Percentiles rank a stretch among this genome's conserved stretches.
Conservation (phyloP, 1,140 invertebrate species). For the Microplitis demolitor region DNA sequence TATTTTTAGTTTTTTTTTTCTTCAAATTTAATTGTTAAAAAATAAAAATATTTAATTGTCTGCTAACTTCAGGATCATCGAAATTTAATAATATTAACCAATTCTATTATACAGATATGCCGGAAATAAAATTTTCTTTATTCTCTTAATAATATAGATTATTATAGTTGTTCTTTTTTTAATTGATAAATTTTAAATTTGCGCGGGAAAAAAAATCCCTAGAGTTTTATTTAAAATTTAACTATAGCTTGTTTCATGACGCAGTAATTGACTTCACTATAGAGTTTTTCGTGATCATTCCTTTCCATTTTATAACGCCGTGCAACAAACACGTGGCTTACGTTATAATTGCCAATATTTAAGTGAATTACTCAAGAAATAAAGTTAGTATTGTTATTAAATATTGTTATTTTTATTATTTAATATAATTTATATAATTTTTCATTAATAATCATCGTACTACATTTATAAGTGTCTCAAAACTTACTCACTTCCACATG, state of each 20-base stretch:
- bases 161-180: neutral
- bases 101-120: too few species aligned
- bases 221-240: too few species aligned
- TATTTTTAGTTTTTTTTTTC: too few species aligned
- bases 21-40: too few species aligned
- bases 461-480: neutral
- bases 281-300: constrained; percentile 18
- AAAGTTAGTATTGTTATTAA: constrained; percentile 38
- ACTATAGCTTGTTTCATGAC: too few species aligned
- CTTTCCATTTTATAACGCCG: constrained; percentile 47
- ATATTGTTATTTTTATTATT: neutral
- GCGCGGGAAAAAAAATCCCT: neutral
- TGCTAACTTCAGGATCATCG: too few species aligned
- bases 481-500: neutral
- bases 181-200: neutral
- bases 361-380: constrained; percentile 39
- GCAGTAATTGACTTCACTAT: too few species aligned
- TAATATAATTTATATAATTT: constrained; percentile 2
- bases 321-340: constrained; percentile 48
- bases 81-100: too few species aligned
- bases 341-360: constrained; percentile 41
- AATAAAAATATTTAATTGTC: too few species aligned
- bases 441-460: neutral
- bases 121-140: too few species aligned
- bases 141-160: neutral